A percentile compares a stretch with the other conserved stretches of the same genome.
Conservation (phyloP, 2,113 vertebrate genomes). For the Thymallus thymallus region DNA sequence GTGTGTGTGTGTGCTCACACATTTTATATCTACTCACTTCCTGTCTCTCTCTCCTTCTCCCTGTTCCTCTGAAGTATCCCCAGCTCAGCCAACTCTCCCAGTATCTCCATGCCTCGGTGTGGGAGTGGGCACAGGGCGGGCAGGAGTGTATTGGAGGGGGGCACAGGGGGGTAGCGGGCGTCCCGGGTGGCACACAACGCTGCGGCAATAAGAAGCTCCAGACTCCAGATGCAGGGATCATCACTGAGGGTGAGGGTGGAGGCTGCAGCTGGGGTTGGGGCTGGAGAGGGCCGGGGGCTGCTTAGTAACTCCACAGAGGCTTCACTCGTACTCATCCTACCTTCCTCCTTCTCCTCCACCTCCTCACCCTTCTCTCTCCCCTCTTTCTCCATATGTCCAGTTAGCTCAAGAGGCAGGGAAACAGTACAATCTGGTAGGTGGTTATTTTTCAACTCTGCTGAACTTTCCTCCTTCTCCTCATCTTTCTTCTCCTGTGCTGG, state of each 20-base stretch:
- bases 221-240: slow-evolving; percentile 75
- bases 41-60: slow-evolving; percentile 58
- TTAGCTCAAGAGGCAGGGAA: slow-evolving; percentile 37
- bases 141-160: slow-evolving; percentile 5
- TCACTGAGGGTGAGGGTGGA: slow-evolving; percentile 49
- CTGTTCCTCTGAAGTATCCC: slow-evolving; percentile 74
- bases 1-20: not conserved
- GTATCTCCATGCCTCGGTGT: slow-evolving; percentile 86
- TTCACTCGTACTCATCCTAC: slow-evolving; percentile 48
- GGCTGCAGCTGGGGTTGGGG: slow-evolving; percentile 3
- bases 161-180: slow-evolving; percentile 59
- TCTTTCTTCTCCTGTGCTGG: slow-evolving; percentile 52
- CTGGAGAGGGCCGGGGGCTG: slow-evolving; percentile 1
- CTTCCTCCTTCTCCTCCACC: slow-evolving; percentile 21
- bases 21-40: slow-evolving; percentile 40
- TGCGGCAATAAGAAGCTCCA: slow-evolving; percentile 89
- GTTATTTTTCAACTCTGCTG: slow-evolving; percentile 19
- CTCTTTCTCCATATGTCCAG: slow-evolving; percentile 12
- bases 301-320: slow-evolving; percentile 20
- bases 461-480: slow-evolving; percentile 39
- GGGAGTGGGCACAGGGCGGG: slow-evolving; percentile 48
- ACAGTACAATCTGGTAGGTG: slow-evolving; percentile 38
- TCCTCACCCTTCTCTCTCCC: slow-evolving; percentile 12
- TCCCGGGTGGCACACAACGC: slow-evolving; percentile 81
- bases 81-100: slow-evolving; percentile 90